phyloP scores from a whole-genome alignment of 2,888 invertebrate species.

The Caenorhabditis virilis region DNA sequence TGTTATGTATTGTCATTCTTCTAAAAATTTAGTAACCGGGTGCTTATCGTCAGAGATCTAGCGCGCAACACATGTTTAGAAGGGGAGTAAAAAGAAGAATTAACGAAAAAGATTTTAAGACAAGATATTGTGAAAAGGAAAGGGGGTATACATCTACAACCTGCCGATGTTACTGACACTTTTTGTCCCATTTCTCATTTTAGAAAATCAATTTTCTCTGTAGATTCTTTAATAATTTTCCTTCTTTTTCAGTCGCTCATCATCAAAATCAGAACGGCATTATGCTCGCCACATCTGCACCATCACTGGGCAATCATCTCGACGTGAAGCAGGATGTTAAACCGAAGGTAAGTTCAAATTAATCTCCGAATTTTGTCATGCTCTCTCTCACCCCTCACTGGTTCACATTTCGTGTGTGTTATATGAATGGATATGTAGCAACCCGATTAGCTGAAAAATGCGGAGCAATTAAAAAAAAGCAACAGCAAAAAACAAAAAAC shows the following conservation, averaged over 20 bases:
- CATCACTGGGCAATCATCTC: constrained; percentile 34
- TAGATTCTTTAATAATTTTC: constrained; percentile 4
- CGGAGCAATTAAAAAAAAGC: too few relatives aligned
- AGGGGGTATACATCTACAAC: too few relatives aligned
- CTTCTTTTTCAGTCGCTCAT: constrained; percentile 7
- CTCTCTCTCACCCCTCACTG: constrained; percentile 39
- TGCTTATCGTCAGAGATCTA: too few relatives aligned
- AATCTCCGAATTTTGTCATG: constrained; percentile 15
- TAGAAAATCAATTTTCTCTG: constrained; percentile 1
- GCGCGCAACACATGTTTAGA: too few relatives aligned
- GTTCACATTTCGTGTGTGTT: constrained; percentile 42
- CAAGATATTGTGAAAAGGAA: too few relatives aligned
- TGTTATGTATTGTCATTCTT: too few relatives aligned
- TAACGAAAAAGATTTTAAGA: too few relatives aligned
- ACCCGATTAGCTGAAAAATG: not conserved
- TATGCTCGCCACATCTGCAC: constrained; percentile 33
- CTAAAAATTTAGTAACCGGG: too few relatives aligned
- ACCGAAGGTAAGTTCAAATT: constrained; percentile 22
- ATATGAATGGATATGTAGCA: constrained; percentile 33
- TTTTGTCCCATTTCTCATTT: not conserved
- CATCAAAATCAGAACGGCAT: constrained; percentile 35
- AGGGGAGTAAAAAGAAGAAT: too few relatives aligned
- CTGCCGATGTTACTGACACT: too few relatives aligned
- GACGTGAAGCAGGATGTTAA: constrained; percentile 20
- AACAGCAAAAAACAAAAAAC: too few relatives aligned